Base-by-base conservation (phyloP, 2,888 invertebrate species). In the Eilema sororculum region DNA sequence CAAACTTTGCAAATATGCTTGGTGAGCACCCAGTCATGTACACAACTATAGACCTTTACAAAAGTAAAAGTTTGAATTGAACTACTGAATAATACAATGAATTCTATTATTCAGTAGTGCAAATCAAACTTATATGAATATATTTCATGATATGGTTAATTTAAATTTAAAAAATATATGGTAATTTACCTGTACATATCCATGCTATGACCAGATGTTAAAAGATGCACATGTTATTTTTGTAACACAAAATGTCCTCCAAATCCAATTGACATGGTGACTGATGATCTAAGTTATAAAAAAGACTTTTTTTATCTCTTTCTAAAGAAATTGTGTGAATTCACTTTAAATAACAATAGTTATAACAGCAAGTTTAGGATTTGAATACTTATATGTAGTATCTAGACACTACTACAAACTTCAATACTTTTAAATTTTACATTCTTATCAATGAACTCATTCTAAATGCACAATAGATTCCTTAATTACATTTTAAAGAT, bases 1-100 rank as follows among this genome's bases (percentile, higher is more conserved):
- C 84, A 76, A 74, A 75, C 80, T 82, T 80, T 72, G 76, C 82
- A 84, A 86, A 57, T 56, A 82, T 86, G 85, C 20, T 46, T 41
- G 41, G 20, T 46, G 20, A 52, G 52, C 52, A 52, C 83, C 79
- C 80, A 12, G n/a, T 13, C 25, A 58, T 46, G 46, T 24, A n/a
- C n/a, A 64, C 22, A 22, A 46, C 2, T 64, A 25, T 28, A 16
- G 20, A 41, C 12, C 25, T 46, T 46, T 28, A 28, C 10, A 10
- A 52, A 25, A 46, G 25, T 52, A 20, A 64, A 28, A 25, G n/a
- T 41, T 12, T 64, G 24, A 52, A 37, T 25, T 46, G n/a, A 25
- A 58, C 52, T 58, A 25, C 57, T 58, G 12, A 58, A 12, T 57
- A 57, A 57, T 57, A 58, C 57, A 24, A 25, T n/a, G n/a, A n/a